Percentiles rank a stretch among this genome's conserved stretches.
These are phyloP conservation scores for Phyllopteryx taeniolatus DNA, from an alignment of 2,113 vertebrate species.

Conservation along the genomic window DNA sequence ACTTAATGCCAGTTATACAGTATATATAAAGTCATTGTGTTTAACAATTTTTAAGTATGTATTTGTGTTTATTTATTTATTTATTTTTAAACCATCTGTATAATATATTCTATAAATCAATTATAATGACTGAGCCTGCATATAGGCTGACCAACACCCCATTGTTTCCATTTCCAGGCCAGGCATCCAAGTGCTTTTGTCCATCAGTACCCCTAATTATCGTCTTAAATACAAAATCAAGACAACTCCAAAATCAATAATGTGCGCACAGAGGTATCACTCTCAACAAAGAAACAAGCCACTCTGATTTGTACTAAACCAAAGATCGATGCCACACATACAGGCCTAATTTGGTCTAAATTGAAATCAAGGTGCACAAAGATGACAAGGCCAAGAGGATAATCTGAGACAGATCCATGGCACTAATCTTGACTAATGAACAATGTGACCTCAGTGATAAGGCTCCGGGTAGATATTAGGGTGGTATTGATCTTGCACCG, in stretches of 20 bases:
- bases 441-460: constrained; percentile 67
- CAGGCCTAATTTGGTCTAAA: constrained; percentile 58
- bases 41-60: no score
- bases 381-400: constrained; percentile 45
- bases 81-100: no score
- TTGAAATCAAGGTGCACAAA: constrained; percentile 54
- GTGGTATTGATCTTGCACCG: constrained; percentile 54
- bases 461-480: constrained; percentile 49
- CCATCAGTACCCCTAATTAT: constrained; percentile 19
- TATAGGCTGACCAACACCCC: not conserved
- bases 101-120: no score
- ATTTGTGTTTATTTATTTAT: no score
- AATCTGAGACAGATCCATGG: constrained; percentile 52
- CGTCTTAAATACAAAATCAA: constrained; percentile 1
- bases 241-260: constrained; percentile 39
- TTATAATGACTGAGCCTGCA: not conserved
- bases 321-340: constrained; percentile 60
- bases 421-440: constrained; percentile 65
- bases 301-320: constrained; percentile 36
- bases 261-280: constrained; percentile 28
- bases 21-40: no score
- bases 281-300: constrained; percentile 24
- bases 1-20: no score
- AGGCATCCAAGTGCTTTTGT: constrained; percentile 3
- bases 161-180: not conserved